Conservation (phyloP, 1,140 invertebrate genomes). For the Psilanteris sp. region DNA sequence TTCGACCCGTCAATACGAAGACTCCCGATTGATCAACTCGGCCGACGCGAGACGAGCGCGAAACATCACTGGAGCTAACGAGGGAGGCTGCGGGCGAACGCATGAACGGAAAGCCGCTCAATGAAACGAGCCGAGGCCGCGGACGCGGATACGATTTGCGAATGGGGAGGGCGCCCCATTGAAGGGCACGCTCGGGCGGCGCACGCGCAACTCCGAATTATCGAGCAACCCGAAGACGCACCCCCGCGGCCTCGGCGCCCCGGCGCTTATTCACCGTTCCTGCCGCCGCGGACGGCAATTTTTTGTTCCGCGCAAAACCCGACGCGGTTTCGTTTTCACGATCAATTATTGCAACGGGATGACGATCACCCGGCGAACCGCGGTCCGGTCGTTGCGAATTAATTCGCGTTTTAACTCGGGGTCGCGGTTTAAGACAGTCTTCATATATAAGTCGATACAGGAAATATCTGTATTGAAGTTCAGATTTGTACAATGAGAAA, state of each 20-base stretch:
- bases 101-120: conserved; percentile 42
- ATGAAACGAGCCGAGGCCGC: conserved; percentile 21
- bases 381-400: too few relatives aligned
- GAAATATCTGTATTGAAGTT: too few relatives aligned
- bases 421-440: too few relatives aligned
- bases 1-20: conserved; percentile 6
- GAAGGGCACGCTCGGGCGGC: conserved; percentile 20
- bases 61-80: conserved; percentile 18
- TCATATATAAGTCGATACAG: too few relatives aligned
- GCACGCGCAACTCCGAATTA: conserved; percentile 19
- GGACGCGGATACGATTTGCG: conserved; percentile 23
- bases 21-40: conserved; percentile 10
- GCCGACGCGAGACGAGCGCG: neutral
- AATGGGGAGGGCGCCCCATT: conserved; percentile 34
- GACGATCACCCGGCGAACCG: too few relatives aligned
- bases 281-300: too few relatives aligned
- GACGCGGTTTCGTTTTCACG: too few relatives aligned
- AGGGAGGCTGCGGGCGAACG: conserved; percentile 21
- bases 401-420: too few relatives aligned
- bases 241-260: conserved; percentile 3
- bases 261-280: too few relatives aligned
- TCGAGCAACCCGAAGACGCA: conserved; percentile 29
- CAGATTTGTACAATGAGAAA: too few relatives aligned
- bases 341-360: too few relatives aligned
- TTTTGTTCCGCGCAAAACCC: too few relatives aligned